A percentile compares a stretch with the other conserved stretches of the same genome.
Conservation (phyloP, 2,888 invertebrate genomes). For the Drosophila prolongata region DNA sequence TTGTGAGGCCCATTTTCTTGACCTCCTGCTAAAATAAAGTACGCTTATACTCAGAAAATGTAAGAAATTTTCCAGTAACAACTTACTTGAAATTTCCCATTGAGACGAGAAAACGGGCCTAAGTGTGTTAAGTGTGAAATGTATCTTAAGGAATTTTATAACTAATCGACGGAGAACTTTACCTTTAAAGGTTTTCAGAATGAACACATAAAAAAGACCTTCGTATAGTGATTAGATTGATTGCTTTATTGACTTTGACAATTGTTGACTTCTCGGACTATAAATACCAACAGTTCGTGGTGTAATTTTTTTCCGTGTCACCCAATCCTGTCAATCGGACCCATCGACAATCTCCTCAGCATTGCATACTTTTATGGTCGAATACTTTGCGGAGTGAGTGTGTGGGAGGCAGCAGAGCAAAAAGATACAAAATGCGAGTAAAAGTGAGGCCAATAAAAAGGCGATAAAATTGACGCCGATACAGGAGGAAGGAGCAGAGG, state of each 20-base stretch:
- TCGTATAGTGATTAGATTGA: too few relatives aligned
- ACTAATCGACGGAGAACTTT: too few relatives aligned
- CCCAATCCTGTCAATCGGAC: conserved; percentile 26
- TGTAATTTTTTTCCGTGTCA: conserved; percentile 27
- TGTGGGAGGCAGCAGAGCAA: conserved; percentile 49
- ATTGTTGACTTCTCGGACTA: too few relatives aligned
- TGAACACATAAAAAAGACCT: too few relatives aligned
- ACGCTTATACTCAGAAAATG: too few relatives aligned
- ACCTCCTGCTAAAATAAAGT: too few relatives aligned
- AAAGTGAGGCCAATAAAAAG: conserved; percentile 80
- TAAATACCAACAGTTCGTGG: background rate
- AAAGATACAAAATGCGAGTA: conserved; percentile 71
- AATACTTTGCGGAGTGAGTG: conserved; percentile 37
- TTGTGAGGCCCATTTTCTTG: too few relatives aligned
- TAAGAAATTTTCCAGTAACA: too few relatives aligned
- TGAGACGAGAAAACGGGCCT: too few relatives aligned
- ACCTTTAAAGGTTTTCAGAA: too few relatives aligned
- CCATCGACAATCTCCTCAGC: conserved; percentile 6
- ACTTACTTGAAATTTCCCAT: too few relatives aligned
- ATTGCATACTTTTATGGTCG: conserved; percentile 74
- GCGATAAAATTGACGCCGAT: conserved; percentile 78
- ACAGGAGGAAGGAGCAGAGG: background rate
- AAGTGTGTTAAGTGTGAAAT: background rate
- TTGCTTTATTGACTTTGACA: background rate
- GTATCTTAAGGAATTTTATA: too few relatives aligned